Evolutionary conservation across 2,797 vertebrate species (phyloP), one percentile per base, ranked within the genome.

Genomic region (Petrocephalus schoutedeni): DNA sequence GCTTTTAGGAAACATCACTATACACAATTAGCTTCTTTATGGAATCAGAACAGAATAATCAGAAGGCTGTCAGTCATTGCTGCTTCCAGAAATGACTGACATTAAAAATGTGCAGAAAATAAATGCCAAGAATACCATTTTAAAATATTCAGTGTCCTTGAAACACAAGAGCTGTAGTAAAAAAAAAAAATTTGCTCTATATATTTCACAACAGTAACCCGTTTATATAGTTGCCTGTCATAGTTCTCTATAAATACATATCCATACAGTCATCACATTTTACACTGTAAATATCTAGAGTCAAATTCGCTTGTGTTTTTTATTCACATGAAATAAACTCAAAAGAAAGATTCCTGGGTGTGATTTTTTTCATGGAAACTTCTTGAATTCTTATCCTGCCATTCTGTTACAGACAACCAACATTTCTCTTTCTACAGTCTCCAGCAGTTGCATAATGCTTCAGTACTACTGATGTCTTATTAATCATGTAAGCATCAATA

Each of bases 211-310:
- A 89, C 49, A 85, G 86, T 88, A 3, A 16, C 5, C 64, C 21
- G 49, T 86, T 87, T 83, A 90, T 67, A 86, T 87, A 88, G 28
- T 59, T 53, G 51, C 64, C 71, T 64, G 19, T 71, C 36, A 59
- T 56, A 87, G 87, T 71, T 57, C 56, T 53, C 84, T 88, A 71
- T 84, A 87, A 89, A 87, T 58, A 45, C 23, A 83, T 83, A 89
- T 4, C 1, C 28, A 49, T 56, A 89, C 91, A 92, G 87, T 90
- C 90, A 92, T 96, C 95, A 96, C 95, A 96, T 96, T 96, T 89
- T 93, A 93, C 95, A 94, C 94, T 95, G 91, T 84, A 93, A 91
- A 92, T 87, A 61, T 86, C 4, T 71, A 36, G 67, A 71, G 28
- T 71, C 84, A 88, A 80, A 80, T 80, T 80, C 49, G 41, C 16